Conservation (phyloP, 2,113 vertebrate genomes). For the Corvus cornix region DNA sequence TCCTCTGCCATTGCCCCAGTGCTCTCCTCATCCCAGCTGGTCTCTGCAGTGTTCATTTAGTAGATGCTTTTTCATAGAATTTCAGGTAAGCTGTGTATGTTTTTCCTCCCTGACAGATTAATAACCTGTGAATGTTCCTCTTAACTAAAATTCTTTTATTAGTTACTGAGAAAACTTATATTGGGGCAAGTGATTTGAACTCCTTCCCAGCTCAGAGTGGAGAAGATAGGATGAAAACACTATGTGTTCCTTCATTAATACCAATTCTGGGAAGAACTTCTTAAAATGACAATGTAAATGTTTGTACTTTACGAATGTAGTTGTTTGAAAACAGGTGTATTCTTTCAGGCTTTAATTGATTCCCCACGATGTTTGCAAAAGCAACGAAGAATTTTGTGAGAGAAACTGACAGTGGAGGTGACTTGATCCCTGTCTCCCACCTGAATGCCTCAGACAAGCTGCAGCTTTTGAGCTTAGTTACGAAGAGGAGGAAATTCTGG, state of each 20-base stretch:
- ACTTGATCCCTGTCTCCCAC: constrained; percentile 83
- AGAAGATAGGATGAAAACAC: not conserved
- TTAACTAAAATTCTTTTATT: not conserved
- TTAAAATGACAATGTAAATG: not conserved
- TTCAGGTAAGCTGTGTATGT: not conserved
- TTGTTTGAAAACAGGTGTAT: not conserved
- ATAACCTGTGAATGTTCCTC: not conserved
- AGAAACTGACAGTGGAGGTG: constrained; percentile 83
- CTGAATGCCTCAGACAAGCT: constrained; percentile 84
- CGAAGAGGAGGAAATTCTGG: constrained; percentile 85
- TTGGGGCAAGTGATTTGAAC: not conserved
- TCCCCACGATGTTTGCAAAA: constrained; percentile 86
- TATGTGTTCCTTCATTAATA: not conserved
- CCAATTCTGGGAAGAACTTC: not conserved
- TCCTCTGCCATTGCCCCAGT: not conserved
- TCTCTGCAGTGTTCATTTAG: not conserved
- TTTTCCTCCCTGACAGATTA: not conserved
- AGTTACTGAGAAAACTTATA: not conserved
- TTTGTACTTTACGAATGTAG: not conserved
- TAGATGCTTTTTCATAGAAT: not conserved
- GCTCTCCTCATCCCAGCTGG: not conserved
- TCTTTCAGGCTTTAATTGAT: constrained; percentile 33
- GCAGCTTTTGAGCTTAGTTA: constrained; percentile 81
- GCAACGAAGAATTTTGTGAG: constrained; percentile 88
- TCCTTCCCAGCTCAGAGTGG: not conserved